phyloP scores from a whole-genome alignment of 2,888 invertebrate genomes.

The Schizaphis graminum region DNA sequence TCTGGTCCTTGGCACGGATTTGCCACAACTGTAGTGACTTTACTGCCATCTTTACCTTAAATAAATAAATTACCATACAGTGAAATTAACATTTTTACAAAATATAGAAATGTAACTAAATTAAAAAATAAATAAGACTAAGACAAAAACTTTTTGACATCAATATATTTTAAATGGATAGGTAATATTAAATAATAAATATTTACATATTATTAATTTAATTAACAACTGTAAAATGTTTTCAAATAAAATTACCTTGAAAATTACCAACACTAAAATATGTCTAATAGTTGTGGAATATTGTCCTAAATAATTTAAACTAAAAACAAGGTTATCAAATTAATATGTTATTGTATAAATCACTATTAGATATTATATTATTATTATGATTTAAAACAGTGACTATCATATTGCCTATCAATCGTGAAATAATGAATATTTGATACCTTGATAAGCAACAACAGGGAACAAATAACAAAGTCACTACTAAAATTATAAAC shows the following conservation, averaged over 20 bases:
- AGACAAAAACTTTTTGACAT: neutral
- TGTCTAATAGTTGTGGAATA: neutral
- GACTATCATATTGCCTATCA: neutral
- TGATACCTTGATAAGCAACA: neutral
- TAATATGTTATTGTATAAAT: neutral
- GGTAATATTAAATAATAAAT: neutral
- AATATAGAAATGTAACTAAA: too few relatives aligned
- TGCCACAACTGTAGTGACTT: conserved; percentile 98
- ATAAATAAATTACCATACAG: conserved; percentile 18
- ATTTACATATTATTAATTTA: neutral
- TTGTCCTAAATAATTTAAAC: neutral
- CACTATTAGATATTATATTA: neutral
- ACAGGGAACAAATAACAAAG: too few relatives aligned
- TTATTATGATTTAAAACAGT: neutral
- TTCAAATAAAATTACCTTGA: neutral
- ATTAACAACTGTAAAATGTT: neutral
- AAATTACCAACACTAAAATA: neutral
- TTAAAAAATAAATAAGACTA: neutral
- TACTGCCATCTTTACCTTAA: conserved; percentile 75
- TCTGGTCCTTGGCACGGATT: conserved; percentile 98
- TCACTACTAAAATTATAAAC: neutral
- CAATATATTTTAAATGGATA: neutral
- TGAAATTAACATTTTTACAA: too few relatives aligned
- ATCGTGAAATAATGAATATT: neutral
- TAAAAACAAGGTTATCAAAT: neutral